Evolutionary conservation across 2,888 invertebrate species (phyloP).

Genomic region (Nephrotoma guestfalica): DNA sequence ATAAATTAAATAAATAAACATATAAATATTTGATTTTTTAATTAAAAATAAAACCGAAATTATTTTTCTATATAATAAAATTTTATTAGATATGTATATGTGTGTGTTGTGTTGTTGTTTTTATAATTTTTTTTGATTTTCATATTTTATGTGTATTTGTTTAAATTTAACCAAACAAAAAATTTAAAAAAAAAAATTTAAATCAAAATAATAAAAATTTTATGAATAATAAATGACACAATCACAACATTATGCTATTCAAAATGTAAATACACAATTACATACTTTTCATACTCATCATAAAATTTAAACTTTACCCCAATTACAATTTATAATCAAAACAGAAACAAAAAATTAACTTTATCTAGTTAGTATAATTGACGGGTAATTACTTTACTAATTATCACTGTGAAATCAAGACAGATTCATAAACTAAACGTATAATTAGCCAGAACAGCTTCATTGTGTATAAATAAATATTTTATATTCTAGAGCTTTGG

Average conservation of each 20-base stretch:
- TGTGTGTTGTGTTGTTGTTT: neutral
- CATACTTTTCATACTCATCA: neutral
- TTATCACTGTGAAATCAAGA: neutral
- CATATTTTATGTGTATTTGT: neutral
- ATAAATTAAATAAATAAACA: neutral
- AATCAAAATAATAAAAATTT: neutral
- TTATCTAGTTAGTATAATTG: neutral
- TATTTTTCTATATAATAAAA: neutral
- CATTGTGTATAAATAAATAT: neutral
- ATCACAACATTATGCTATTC: neutral
- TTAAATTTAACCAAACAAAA: neutral
- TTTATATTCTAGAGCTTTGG: neutral
- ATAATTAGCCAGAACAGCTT: neutral
- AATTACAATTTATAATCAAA: neutral
- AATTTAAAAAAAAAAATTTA: neutral
- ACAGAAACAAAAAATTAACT: neutral
- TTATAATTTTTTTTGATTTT: neutral
- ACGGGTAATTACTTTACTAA: neutral
- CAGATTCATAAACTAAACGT: neutral
- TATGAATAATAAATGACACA: neutral
- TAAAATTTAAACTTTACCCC: neutral
- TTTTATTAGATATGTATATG: neutral
- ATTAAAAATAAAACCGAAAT: neutral
- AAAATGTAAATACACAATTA: neutral
- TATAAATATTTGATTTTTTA: neutral